Conservation (phyloP, 2,797 vertebrate species). For the Tarsius wallacei region DNA sequence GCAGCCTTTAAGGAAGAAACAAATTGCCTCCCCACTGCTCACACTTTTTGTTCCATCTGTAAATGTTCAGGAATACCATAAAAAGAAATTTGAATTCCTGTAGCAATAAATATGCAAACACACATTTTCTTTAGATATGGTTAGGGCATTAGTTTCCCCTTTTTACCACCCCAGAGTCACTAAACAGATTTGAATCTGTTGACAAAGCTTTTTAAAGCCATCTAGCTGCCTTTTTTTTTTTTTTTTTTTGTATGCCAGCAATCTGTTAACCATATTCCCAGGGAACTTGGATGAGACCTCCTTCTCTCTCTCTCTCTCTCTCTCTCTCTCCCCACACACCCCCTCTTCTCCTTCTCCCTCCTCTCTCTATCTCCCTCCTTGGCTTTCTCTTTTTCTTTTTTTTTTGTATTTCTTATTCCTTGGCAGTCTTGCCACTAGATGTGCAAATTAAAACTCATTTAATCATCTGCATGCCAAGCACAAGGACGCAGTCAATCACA, state of each 20-base stretch:
- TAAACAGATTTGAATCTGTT: conserved; percentile 74
- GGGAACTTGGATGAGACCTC: not conserved
- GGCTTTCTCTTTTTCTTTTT: not conserved
- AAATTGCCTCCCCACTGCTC: conserved; percentile 77
- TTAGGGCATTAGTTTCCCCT: not conserved
- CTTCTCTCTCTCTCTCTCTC: not conserved
- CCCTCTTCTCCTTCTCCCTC: no score
- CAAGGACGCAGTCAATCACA: not conserved
- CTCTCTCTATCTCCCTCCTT: not conserved
- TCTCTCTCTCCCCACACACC: fast-evolving
- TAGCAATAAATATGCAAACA: conserved; percentile 80
- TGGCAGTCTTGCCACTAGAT: conserved; percentile 24
- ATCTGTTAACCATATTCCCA: conserved; percentile 56
- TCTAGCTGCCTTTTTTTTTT: conserved; percentile 53
- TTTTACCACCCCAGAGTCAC: conserved; percentile 63
- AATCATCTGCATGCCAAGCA: conserved; percentile 31
- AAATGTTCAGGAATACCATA: conserved; percentile 74
- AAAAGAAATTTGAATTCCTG: conserved; percentile 67
- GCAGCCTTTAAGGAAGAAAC: conserved; percentile 34
- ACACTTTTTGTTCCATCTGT: conserved; percentile 75
- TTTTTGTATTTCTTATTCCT: conserved; percentile 22
- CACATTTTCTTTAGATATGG: conserved; percentile 32
- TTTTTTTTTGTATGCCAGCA: conserved; percentile 53
- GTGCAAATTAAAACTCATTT: conserved; percentile 67
- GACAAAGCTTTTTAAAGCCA: conserved; percentile 67